phyloP scores from a whole-genome alignment of 2,888 invertebrate genomes.

The Sarcophaga rosellei region DNA sequence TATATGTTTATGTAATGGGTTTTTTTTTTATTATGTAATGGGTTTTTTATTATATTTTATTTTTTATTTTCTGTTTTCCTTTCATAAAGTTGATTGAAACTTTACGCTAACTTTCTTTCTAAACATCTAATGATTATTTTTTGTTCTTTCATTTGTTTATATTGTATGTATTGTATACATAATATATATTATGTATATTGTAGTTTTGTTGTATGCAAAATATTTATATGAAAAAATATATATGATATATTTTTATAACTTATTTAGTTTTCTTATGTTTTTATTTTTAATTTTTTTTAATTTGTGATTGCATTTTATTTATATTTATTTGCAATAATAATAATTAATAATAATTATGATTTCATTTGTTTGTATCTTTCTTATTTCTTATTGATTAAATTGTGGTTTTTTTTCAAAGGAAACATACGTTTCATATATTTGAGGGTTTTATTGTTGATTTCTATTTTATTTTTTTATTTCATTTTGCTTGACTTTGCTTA shows the following conservation, averaged over 20 bases:
- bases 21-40: too few species aligned
- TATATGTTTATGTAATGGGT: too few species aligned
- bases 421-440: constrained; percentile 65
- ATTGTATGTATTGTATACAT: background rate
- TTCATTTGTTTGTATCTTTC: background rate
- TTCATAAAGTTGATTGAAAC: constrained; percentile 13
- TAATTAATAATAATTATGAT: background rate
- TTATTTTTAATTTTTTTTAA: constrained; percentile 12
- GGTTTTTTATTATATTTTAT: too few species aligned
- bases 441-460: constrained; percentile 61
- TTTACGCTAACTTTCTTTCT: constrained; percentile 24
- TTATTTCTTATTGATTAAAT: constrained; percentile 52
- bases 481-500: too few species aligned
- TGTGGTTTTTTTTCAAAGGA: constrained; percentile 59
- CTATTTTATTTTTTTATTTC: constrained; percentile 1
- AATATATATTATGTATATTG: background rate
- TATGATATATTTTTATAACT: constrained; percentile 62
- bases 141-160: background rate
- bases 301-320: constrained; percentile 33
- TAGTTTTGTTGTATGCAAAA: constrained; percentile 36
- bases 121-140: constrained; percentile 37
- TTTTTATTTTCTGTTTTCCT: background rate
- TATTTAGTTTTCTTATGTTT: constrained; percentile 14
- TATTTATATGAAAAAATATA: constrained; percentile 64
- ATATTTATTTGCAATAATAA: constrained; percentile 19